Conservation (phyloP, 2,888 invertebrate genomes). For the Plebejus argus region DNA sequence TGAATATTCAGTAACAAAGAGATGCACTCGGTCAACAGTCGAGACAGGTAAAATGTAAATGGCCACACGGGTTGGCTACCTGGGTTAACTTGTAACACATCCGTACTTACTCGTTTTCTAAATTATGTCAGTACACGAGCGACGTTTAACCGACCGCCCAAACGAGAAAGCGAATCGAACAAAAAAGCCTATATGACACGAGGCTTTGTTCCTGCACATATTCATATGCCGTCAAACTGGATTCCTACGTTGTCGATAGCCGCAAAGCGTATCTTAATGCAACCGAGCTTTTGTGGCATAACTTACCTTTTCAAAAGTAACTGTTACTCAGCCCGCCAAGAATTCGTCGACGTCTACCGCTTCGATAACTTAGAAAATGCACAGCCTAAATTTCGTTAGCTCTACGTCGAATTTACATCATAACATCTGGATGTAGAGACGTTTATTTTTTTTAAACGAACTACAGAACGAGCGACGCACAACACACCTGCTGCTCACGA, state of each 20-base stretch:
- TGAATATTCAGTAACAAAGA: slow-evolving; percentile 38
- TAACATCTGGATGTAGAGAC: slow-evolving; percentile 59
- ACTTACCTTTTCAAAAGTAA: slow-evolving; percentile 79
- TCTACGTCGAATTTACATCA: slow-evolving; percentile 64
- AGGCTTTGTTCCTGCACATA: slow-evolving; percentile 78
- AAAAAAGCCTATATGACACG: slow-evolving; percentile 63
- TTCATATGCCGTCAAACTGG: slow-evolving; percentile 76
- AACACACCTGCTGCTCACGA: slow-evolving; percentile 70
- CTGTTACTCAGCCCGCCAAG: slow-evolving; percentile 68
- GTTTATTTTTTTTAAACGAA: slow-evolving; percentile 63
- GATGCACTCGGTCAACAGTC: slow-evolving; percentile 10
- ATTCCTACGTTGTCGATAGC: slow-evolving; percentile 77
- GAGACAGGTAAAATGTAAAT: slow-evolving; percentile 60
- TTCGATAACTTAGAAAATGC: slow-evolving; percentile 59
- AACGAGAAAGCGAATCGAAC: slow-evolving; percentile 63
- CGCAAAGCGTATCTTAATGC: slow-evolving; percentile 74
- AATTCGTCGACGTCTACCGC: slow-evolving; percentile 56
- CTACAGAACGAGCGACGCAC: slow-evolving; percentile 59
- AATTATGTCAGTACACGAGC: slow-evolving; percentile 47
- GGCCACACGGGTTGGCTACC: slow-evolving; percentile 59
- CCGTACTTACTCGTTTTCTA: slow-evolving; percentile 53
- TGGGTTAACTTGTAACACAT: slow-evolving; percentile 56
- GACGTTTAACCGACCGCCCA: slow-evolving; percentile 47
- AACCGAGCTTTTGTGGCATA: slow-evolving; percentile 74
- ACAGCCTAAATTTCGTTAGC: slow-evolving; percentile 58